Conservation (phyloP, 2,797 vertebrate species). For the Pangasius larnaudii region DNA sequence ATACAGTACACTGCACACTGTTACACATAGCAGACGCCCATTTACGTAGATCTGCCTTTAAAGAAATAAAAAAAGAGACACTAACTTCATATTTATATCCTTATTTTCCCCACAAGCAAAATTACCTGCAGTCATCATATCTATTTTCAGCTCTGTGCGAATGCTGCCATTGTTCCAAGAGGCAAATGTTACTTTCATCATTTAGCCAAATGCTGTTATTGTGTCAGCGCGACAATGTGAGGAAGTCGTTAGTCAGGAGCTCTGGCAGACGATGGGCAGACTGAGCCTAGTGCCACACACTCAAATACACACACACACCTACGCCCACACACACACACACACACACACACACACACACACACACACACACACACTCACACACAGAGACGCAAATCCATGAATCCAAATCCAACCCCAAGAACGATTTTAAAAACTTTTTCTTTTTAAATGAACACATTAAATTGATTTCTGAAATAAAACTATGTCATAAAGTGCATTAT, state of each 20-base stretch:
- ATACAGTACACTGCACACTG: conserved; percentile 52
- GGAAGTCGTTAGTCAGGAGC: conserved; percentile 79
- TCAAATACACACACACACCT: conserved; percentile 12
- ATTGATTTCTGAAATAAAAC: background rate
- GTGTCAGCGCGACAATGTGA: conserved; percentile 72
- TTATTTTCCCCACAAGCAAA: conserved; percentile 66
- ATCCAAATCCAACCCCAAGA: background rate
- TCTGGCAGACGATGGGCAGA: conserved; percentile 57
- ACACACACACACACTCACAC: background rate
- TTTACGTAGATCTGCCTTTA: conserved; percentile 2
- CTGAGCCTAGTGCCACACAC: conserved; percentile 19
- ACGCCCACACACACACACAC: conserved; percentile 2
- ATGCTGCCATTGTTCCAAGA: conserved; percentile 73
- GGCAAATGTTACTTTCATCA: conserved; percentile 73
- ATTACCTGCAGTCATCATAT: conserved; percentile 72
- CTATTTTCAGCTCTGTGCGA: conserved; percentile 69
- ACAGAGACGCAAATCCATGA: background rate
- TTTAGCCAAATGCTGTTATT: conserved; percentile 70
- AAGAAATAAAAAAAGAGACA: conserved; percentile 10
- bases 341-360: background rate
- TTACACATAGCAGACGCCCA: conserved; percentile 4
- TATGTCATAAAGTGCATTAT: background rate
- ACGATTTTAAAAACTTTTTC: background rate
- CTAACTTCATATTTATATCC: conserved; percentile 54
- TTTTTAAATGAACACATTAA: background rate